Base-by-base conservation (phyloP, 2,888 invertebrate species). In the Sepioteuthis lessoniana region DNA sequence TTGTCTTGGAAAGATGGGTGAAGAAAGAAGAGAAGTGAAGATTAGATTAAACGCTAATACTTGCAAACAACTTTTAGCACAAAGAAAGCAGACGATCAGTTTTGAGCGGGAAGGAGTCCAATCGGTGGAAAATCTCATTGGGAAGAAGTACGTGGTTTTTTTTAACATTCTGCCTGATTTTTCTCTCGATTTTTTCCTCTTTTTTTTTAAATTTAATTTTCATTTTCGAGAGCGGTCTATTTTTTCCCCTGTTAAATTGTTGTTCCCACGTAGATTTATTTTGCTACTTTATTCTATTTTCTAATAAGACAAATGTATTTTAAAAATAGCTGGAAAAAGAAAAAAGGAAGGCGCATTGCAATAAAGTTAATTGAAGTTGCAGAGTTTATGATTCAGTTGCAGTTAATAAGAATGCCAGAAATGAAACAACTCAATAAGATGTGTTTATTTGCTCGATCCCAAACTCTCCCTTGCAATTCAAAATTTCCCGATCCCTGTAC, bases 81-180 rank as follows among this genome's bases (percentile, higher is more conserved):
- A 76, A 76, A 76, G 76, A 76, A 76, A 76, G 76, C 76, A 76
- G 76, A n/a, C 76, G 76, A 76, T 76, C 60, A 35, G n/a, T 35
- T n/a, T 7, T 76, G 76, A 76, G 16, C 76, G 76, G 76, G n/a
- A n/a, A 16, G 76, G n/a, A 35, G n/a, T 13, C 35, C n/a, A 35
- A 76, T n/a, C n/a, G 25, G 76, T 76, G 35, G 76, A 76, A 76
- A 76, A 76, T 76, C n/a, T 76, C n/a, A 76, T 35, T 35, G n/a
- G 13, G 76, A 31, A n/a, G 25, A 76, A 76, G 10, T n/a, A 76
- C n/a, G 10, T 76, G n/a, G 35, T 16, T 76, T 76, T n/a, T n/a
- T 76, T 76, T n/a, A 16, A 35, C n/a, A 76, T n/a, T 35, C 16
- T 16, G n/a, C n/a, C 13, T 13, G 76, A 8, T 31, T n/a, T n/a